phyloP scores from a whole-genome alignment of 2,797 vertebrate genomes.

The Ispidina picta region DNA sequence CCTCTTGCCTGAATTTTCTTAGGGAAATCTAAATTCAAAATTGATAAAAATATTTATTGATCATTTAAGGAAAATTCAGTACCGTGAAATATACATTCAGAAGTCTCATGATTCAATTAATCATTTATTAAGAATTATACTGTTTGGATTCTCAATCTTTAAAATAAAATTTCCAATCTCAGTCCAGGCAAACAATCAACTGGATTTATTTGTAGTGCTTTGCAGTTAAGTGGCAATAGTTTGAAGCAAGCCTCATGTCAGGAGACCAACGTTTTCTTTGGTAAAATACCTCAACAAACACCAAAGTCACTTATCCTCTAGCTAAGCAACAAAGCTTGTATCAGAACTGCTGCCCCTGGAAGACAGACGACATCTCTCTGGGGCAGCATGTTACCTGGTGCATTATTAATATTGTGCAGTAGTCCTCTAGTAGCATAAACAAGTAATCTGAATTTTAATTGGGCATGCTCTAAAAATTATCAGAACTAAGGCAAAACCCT shows the following conservation, averaged over 20 bases:
- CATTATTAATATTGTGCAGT: conserved; percentile 57
- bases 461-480: conserved; percentile 50
- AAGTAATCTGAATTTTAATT: conserved; percentile 66
- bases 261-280: background rate
- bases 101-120: background rate
- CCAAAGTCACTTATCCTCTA: conserved; percentile 57
- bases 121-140: background rate
- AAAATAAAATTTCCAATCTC: background rate
- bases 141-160: background rate
- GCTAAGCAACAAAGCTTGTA: conserved; percentile 32
- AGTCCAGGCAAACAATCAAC: background rate
- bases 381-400: background rate
- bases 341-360: conserved; percentile 32
- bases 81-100: background rate
- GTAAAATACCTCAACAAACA: background rate
- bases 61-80: background rate
- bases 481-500: conserved; percentile 51
- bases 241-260: background rate
- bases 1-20: background rate
- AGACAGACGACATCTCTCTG: conserved; percentile 37
- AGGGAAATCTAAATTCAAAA: background rate
- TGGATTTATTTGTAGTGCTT: background rate
- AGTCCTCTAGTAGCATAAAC: conserved; percentile 49
- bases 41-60: background rate
- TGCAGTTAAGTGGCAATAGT: background rate